Base-by-base conservation (phyloP, 92 coral and sea anemone species). In the Heteractis magnifica region DNA sequence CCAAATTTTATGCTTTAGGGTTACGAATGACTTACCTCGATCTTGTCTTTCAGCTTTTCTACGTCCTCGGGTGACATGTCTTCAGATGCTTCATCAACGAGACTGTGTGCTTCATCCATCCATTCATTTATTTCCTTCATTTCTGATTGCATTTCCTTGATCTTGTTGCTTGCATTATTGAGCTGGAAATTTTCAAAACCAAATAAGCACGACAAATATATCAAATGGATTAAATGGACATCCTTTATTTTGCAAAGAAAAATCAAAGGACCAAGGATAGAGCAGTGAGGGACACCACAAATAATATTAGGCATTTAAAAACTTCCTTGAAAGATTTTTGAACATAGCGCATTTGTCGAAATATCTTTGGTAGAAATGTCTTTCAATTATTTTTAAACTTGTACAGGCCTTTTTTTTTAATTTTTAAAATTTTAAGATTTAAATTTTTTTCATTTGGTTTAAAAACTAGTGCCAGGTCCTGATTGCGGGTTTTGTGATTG, bases 121-220 rank as follows among this genome's bases (percentile, higher is more conserved):
- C 98, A 91, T 48, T 82, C 86, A 62, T 89, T 89, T 19, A 91
- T 92, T 53, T 90, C 89, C 51, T 84, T 82, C 91, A 91, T 86
- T 62, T 89, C 81, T 44, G 82, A 75, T 10, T 86, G 87, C 86
- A 94, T 74, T 77, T 94, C 94, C 64, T 71, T 86, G 89, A 94
- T 89, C 58, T 91, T 87, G 34, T 90, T 86, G 50, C 85, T 86
- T 10, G 88, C 81, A 52, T 85, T 84, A 70, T 77, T 71, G 9
- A 86, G 81, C 82, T 71, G 49, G 52, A 62, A 88, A 74, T 6
- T 10, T 50, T 4, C 0, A 72, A 62, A n/a, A 7, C 13, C 59
- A 53, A 53, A 55, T 55, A 55, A 55, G 44, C 44, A 34, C 44
- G 44, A 34, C 44, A 34, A 34, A 34, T 34, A 34, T 34, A 34